A percentile compares a stretch with the other conserved stretches of the same genome.
phyloP scores from a whole-genome alignment of 2,113 vertebrate genomes.

The Malurus elegans region DNA sequence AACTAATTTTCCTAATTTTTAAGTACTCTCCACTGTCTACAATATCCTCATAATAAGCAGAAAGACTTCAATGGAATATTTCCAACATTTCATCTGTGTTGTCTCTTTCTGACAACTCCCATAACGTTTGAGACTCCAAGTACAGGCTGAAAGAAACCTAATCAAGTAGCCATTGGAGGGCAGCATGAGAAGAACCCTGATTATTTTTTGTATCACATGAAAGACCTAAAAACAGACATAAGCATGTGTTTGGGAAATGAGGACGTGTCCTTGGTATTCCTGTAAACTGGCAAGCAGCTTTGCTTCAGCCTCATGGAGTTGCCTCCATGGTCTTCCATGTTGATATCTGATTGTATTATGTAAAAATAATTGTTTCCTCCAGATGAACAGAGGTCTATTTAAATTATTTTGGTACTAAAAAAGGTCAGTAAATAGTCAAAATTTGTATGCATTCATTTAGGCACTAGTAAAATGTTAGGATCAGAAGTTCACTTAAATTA shows the following conservation, averaged over 20 bases:
- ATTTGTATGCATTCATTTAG: background rate
- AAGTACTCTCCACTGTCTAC: background rate
- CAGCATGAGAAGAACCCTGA: background rate
- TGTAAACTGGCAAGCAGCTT: background rate
- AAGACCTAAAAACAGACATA: background rate
- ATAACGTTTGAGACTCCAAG: background rate
- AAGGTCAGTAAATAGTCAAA: background rate
- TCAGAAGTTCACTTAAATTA: background rate
- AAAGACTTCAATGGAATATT: background rate
- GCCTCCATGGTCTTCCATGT: background rate
- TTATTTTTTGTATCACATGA: background rate
- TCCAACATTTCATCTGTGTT: background rate
- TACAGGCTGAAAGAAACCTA: background rate
- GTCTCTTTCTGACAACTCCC: background rate
- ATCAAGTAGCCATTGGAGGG: background rate
- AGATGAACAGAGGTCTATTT: background rate
- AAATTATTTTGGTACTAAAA: background rate
- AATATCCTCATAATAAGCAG: background rate
- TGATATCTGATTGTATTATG: background rate
- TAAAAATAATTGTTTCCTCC: background rate
- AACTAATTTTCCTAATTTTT: background rate
- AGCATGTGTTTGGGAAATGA: background rate
- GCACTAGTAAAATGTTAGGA: background rate
- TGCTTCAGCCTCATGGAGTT: background rate
- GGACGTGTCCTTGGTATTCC: background rate